Evolutionary conservation across 2,113 vertebrate genomes (phyloP), one percentile per base, ranked within the genome.

Genomic region (Tricholaema leucomelas): DNA sequence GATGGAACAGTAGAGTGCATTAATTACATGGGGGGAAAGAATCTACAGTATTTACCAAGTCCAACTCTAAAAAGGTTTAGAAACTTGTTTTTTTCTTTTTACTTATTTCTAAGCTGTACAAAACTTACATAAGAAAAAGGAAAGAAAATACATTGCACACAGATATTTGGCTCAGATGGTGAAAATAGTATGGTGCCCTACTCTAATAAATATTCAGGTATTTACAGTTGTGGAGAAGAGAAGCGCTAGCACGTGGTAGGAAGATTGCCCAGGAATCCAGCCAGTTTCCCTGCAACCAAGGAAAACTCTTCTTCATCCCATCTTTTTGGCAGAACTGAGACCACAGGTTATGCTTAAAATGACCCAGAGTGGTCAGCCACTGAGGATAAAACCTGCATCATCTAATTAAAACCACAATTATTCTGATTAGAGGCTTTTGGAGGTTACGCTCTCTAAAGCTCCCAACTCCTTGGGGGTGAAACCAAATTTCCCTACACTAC

Each of bases 81-180:
- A 89, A 96, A 83, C 86, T 85, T 23, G 12, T 40, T 61, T 12
- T 58, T 59, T 80, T 80, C 82, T 66, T 72, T 95, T 82, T 14
- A 10, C 81, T 94, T 91, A 87, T 78, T 97, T 92, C 89, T 85
- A 93, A 78, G 89, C 96, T 97, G 96, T 97, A 98, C 97, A 98
- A 97, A 97, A 96, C 86, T 96, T 97, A 97, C 96, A 96, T 38
- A 92, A 95, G n/a, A 96, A 74, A 96, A 92, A 81, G 85, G 93
- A 96, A 90, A 96, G 70, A 79, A 77, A 81, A 36, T 88, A 96
- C 96, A 98, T 97, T 98, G 98, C 97, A 98, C 97, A 81, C 96
- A 97, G 96, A 95, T 94, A 97, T 97, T 90, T 98, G 97, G 97
- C 97, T 98, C 98, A 98, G 98, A 97, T 97, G 95, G 81, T 94